A percentile compares a stretch with the other conserved stretches of the same genome.
Conservation (phyloP, 2,113 vertebrate genomes). For the Siniperca chuatsi region DNA sequence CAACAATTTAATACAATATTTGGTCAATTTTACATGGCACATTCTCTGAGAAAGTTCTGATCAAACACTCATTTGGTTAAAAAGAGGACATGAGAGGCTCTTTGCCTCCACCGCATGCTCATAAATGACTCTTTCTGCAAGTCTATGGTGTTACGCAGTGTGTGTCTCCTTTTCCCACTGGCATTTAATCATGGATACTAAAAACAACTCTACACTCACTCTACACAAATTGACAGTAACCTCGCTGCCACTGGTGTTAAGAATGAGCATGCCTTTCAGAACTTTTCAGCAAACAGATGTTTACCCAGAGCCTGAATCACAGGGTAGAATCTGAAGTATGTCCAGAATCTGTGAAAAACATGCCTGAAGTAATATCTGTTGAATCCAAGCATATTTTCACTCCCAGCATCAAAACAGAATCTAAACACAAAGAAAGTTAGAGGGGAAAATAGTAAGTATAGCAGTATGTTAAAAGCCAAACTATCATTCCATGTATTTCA, state of each 20-base stretch:
- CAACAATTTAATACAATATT: not conserved
- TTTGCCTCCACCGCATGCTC: not conserved
- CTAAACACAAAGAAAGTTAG: not conserved
- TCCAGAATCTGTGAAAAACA: slow-evolving; percentile 69
- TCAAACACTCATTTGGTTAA: not conserved
- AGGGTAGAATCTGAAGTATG: slow-evolving; percentile 74
- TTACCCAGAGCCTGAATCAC: slow-evolving; percentile 53
- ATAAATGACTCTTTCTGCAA: slow-evolving; percentile 1
- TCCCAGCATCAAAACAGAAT: slow-evolving; percentile 13
- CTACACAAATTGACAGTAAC: slow-evolving; percentile 23
- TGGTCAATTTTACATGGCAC: not conserved
- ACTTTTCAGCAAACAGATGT: slow-evolving; percentile 65
- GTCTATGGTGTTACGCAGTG: not conserved
- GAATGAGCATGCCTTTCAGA: slow-evolving; percentile 37
- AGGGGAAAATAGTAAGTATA: not conserved
- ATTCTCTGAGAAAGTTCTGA: not conserved
- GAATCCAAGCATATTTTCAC: slow-evolving; percentile 41
- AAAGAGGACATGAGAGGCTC: not conserved
- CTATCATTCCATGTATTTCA: not conserved
- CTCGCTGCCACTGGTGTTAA: slow-evolving; percentile 27
- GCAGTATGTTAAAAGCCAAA: not conserved
- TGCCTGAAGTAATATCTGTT: slow-evolving; percentile 51
- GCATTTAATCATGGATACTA: slow-evolving; percentile 25
- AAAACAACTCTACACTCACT: slow-evolving; percentile 46
- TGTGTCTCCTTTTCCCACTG: not conserved